A percentile compares a stretch with the other conserved stretches of the same genome.
Evolutionary conservation across 2,113 vertebrate species (phyloP).

Genomic region (Perca schrenkii): DNA sequence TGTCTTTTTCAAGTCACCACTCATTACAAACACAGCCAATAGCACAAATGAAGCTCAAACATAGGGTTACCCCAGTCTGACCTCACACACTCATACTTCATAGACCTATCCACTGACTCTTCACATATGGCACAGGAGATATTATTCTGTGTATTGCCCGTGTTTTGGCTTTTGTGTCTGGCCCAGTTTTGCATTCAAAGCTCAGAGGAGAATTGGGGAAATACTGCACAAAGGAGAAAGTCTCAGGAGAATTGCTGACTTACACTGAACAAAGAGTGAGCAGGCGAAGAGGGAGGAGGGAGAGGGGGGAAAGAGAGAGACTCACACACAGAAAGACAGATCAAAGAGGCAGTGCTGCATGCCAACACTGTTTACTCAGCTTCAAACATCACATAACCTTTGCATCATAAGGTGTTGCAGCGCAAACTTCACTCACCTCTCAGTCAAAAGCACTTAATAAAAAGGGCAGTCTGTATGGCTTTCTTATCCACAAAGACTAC

Average conservation of each 20-base stretch:
- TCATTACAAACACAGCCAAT: constrained; percentile 41
- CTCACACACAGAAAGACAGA: constrained; percentile 42
- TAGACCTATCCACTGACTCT: neutral
- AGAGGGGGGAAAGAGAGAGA: neutral
- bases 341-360: constrained; percentile 64
- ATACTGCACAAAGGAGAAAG: constrained; percentile 75
- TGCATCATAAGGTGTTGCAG: constrained; percentile 42
- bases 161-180: constrained; percentile 46
- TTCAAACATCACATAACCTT: constrained; percentile 58
- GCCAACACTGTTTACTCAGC: constrained; percentile 72
- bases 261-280: constrained; percentile 71
- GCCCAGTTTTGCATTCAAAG: constrained; percentile 63
- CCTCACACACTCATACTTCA: neutral
- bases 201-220: constrained; percentile 66
- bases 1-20: constrained; percentile 27
- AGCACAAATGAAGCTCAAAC: constrained; percentile 28
- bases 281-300: neutral
- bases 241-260: constrained; percentile 72
- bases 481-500: constrained; percentile 30
- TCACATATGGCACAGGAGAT: constrained; percentile 25
- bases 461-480: constrained; percentile 36
- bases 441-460: constrained; percentile 38
- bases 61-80: constrained; percentile 27
- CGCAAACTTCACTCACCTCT: constrained; percentile 41
- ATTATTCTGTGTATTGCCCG: constrained; percentile 24